Conservation (phyloP, 2,113 vertebrate genomes). For the Coregonus clupeaformis region DNA sequence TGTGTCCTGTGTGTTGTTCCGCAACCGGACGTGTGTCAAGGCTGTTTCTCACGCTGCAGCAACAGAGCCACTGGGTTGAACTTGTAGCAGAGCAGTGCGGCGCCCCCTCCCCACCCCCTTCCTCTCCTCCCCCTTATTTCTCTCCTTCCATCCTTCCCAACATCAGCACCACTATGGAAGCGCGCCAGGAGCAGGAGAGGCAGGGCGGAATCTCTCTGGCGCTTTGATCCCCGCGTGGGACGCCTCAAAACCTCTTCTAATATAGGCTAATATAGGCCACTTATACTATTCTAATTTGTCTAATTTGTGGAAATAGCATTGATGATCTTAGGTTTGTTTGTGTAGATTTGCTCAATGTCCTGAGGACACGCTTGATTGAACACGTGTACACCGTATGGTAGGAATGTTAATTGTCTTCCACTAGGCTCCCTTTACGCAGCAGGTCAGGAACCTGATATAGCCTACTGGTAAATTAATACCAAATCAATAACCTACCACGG, state of each 20-base stretch:
- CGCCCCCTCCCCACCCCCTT: constrained; percentile 5
- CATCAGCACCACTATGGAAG: constrained; percentile 66
- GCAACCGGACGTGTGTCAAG: constrained; percentile 15
- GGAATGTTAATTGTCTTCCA: no score
- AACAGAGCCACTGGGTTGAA: constrained; percentile 38
- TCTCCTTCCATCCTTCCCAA: constrained; percentile 37
- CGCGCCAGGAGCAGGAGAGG: constrained; percentile 11
- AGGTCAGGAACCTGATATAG: neutral
- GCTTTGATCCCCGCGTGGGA: neutral
- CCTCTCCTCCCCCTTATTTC: constrained; percentile 11
- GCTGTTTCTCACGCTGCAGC: constrained; percentile 44
- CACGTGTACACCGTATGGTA: neutral
- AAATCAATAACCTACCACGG: neutral
- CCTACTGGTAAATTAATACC: neutral
- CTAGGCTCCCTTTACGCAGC: neutral
- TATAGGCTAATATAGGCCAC: neutral
- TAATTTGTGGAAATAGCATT: neutral
- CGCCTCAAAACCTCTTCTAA: neutral
- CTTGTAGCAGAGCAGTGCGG: constrained; percentile 56
- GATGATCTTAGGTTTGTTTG: neutral
- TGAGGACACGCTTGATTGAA: neutral
- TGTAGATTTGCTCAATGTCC: neutral
- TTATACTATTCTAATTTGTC: neutral
- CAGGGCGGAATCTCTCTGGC: constrained; percentile 15
- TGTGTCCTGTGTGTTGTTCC: constrained; percentile 19